Percentiles rank a stretch among this genome's conserved stretches.
phyloP scores from a whole-genome alignment of 2,797 vertebrate genomes.

The Ataeniobius toweri region DNA sequence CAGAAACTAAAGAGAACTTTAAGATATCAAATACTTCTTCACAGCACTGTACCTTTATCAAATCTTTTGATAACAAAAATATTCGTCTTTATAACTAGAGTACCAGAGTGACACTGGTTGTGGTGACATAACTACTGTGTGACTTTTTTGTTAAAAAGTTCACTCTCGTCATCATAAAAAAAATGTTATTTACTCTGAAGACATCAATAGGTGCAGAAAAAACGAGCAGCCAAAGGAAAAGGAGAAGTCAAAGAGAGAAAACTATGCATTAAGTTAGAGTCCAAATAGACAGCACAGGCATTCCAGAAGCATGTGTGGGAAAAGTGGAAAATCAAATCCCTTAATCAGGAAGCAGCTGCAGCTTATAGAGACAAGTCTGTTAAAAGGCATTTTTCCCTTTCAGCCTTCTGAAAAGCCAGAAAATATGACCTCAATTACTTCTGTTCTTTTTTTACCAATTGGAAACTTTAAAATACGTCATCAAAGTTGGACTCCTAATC shows the following conservation, averaged over 20 bases:
- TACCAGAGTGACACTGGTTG: no score
- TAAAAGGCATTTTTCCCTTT: slow-evolving; percentile 26
- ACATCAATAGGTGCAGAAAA: not conserved
- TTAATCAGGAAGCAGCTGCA: slow-evolving; percentile 43
- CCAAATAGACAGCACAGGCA: not conserved
- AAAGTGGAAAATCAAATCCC: slow-evolving; percentile 47
- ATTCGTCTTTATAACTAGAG: no score
- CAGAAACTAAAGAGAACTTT: not conserved
- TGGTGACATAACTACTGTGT: not conserved
- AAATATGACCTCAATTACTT: slow-evolving; percentile 32
- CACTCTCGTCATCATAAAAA: not conserved
- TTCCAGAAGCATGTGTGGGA: slow-evolving; percentile 52
- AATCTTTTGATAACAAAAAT: no score
- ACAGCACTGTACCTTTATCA: not conserved
- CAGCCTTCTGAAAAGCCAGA: slow-evolving; percentile 13
- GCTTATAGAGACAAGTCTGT: slow-evolving; percentile 22
- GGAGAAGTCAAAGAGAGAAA: not conserved
- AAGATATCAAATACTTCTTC: not conserved
- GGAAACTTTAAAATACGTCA: slow-evolving; percentile 32
- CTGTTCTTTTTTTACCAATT: slow-evolving; percentile 36
- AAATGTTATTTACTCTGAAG: not conserved
- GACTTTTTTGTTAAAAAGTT: not conserved
- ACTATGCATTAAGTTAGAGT: not conserved
- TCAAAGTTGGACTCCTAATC: slow-evolving; percentile 47
- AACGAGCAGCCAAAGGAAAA: not conserved